phyloP scores from a whole-genome alignment of 1,140 invertebrate genomes.

The Eurosta solidaginis region DNA sequence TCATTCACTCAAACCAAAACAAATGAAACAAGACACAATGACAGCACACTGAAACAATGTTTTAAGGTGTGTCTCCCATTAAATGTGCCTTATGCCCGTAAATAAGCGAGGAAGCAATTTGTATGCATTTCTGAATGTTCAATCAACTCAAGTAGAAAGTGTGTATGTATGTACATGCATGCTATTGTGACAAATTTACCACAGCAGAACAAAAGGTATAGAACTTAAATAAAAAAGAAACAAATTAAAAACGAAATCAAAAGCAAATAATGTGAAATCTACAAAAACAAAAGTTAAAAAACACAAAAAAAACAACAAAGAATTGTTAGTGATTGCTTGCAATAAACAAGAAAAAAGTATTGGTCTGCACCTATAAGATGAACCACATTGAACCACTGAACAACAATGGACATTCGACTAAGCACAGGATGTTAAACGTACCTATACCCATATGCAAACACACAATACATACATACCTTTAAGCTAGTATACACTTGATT shows the following conservation, averaged over 20 bases:
- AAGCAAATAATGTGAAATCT: background rate
- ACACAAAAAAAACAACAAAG: background rate
- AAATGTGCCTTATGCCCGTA: background rate
- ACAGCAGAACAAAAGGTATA: background rate
- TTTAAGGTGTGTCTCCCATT: slow-evolving; percentile 14
- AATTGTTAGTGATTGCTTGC: background rate
- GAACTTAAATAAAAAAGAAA: background rate
- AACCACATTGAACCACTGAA: background rate
- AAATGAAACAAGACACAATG: slow-evolving; percentile 3
- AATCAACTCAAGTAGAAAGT: slow-evolving; percentile 17
- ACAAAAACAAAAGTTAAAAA: background rate
- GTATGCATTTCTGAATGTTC: slow-evolving; percentile 1
- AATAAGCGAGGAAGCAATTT: slow-evolving; percentile 22
- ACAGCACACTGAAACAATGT: slow-evolving; percentile 13
- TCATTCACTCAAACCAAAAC: slow-evolving; percentile 17
- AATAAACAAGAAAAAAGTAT: background rate
- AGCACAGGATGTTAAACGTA: background rate
- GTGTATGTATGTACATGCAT: too few relatives aligned
- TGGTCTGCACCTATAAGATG: slow-evolving; percentile 1
- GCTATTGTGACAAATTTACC: too few relatives aligned
- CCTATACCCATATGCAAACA: background rate
- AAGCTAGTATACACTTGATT: background rate
- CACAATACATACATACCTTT: background rate
- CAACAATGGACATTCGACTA: background rate
- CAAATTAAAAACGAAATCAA: background rate